These are phyloP conservation scores for Erpetoichthys calabaricus DNA, from an alignment of 2,797 vertebrate species.

Conservation along the genomic window DNA sequence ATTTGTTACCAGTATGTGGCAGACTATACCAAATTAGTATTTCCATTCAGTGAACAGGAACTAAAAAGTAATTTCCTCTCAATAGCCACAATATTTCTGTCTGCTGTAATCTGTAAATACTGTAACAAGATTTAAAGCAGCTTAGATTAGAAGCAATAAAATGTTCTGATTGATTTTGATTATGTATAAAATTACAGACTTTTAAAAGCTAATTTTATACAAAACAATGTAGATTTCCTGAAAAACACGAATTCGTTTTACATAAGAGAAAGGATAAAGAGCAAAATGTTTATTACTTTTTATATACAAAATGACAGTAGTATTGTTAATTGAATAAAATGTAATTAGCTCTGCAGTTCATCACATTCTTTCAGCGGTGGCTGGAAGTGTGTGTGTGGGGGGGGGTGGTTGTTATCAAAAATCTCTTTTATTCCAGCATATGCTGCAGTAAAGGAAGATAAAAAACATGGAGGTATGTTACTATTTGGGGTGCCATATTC, in stretches of 20 bases:
- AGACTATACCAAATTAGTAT: constrained; percentile 1
- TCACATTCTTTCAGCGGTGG: too few relatives aligned
- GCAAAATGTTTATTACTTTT: too few relatives aligned
- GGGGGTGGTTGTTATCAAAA: too few relatives aligned
- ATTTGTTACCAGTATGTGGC: constrained; percentile 1
- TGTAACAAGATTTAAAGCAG: background rate
- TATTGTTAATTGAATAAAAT: too few relatives aligned
- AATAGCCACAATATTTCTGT: constrained; percentile 1
- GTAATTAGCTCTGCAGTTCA: too few relatives aligned
- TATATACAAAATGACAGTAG: too few relatives aligned
- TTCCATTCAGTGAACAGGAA: constrained; percentile 4
- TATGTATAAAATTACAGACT: background rate
- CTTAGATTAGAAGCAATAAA: constrained; percentile 1
- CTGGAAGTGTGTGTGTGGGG: too few relatives aligned
- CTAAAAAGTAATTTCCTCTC: constrained; percentile 6
- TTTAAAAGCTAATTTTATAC: background rate
- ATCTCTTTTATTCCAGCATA: too few relatives aligned
- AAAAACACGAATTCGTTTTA: background rate
- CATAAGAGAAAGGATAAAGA: too few relatives aligned
- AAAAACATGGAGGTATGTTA: too few relatives aligned
- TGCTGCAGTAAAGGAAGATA: too few relatives aligned
- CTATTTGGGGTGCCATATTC: too few relatives aligned
- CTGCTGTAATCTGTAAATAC: background rate
- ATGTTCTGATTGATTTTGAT: background rate
- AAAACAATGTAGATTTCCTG: background rate